These are phyloP conservation scores for Drosophila helvetica DNA, from an alignment of 2,888 invertebrate species.

Conservation along the genomic window DNA sequence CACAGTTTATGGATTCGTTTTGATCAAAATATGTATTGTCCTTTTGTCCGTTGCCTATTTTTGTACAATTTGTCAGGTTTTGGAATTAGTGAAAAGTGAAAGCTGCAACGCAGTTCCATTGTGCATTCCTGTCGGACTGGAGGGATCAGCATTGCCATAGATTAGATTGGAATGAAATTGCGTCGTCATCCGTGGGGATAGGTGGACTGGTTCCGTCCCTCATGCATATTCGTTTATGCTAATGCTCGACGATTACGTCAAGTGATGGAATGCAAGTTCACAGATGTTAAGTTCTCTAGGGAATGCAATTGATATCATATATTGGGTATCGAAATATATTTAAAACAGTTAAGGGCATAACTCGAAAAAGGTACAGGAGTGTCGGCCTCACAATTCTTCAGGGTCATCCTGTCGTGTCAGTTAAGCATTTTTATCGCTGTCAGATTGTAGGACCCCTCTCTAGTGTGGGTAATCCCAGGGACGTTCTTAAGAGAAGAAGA, in stretches of 20 bases:
- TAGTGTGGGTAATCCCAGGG: too few relatives aligned
- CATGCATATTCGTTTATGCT: conserved; percentile 29
- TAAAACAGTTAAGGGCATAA: not conserved
- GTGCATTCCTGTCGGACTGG: too few relatives aligned
- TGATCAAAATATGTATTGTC: not conserved
- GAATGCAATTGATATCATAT: not conserved
- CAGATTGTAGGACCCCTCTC: too few relatives aligned
- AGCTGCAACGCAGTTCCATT: not conserved
- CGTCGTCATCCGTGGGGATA: conserved; percentile 6
- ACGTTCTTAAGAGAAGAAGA: too few relatives aligned
- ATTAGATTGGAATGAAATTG: conserved; percentile 3
- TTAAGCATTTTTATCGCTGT: too few relatives aligned
- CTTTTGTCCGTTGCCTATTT: not conserved
- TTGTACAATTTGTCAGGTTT: not conserved
- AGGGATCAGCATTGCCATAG: not conserved
- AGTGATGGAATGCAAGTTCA: conserved; percentile 12
- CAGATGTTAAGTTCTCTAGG: conserved; percentile 23
- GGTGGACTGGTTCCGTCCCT: conserved; percentile 1
- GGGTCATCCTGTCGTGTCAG: too few relatives aligned
- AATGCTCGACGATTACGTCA: conserved; percentile 29
- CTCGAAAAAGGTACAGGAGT: too few relatives aligned
- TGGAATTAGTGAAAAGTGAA: not conserved
- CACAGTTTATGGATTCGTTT: not conserved
- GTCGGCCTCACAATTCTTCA: too few relatives aligned
- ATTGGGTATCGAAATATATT: not conserved